A percentile compares a stretch with the other conserved stretches of the same genome.
phyloP scores from a whole-genome alignment of 2,888 invertebrate species.

The Ennomos erosarius region DNA sequence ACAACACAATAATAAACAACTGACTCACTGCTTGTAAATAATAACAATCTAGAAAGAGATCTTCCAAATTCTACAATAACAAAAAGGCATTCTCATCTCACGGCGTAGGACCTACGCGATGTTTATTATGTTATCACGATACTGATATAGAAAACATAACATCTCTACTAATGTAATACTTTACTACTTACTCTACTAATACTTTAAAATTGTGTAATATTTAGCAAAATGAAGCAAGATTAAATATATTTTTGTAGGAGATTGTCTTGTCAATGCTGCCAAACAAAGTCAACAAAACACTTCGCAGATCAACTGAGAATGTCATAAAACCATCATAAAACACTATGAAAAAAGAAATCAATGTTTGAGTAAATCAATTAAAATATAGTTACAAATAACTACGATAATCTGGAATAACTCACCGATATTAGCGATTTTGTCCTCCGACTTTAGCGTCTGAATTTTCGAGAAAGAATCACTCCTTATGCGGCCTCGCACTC shows the following conservation, averaged over 20 bases:
- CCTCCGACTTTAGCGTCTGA: conserved; percentile 86
- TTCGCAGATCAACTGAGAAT: not conserved
- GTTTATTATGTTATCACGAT: conserved; percentile 20
- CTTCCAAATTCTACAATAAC: conserved; percentile 26
- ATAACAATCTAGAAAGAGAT: conserved; percentile 27
- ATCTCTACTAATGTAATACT: conserved; percentile 14
- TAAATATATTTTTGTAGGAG: too few relatives aligned
- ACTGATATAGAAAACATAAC: conserved; percentile 5
- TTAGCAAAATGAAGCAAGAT: conserved; percentile 5
- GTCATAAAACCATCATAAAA: not conserved
- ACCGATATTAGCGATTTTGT: conserved; percentile 90
- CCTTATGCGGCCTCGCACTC: conserved; percentile 88
- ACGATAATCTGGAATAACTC: conserved; percentile 45
- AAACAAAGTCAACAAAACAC: conserved; percentile 10
- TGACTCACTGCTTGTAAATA: conserved; percentile 34
- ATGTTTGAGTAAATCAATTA: too few relatives aligned
- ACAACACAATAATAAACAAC: conserved; percentile 32
- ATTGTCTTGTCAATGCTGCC: conserved; percentile 21
- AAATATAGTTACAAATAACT: too few relatives aligned
- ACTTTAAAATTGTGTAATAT: conserved; percentile 23
- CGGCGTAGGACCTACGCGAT: conserved; percentile 2
- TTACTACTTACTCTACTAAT: conserved; percentile 10
- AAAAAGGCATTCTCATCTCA: conserved; percentile 20
- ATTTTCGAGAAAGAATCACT: conserved; percentile 87
- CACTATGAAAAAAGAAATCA: too few relatives aligned